A percentile compares a stretch with the other conserved stretches of the same genome.
Evolutionary conservation across 37 sponge, comb jelly and placozoan genomes (phyloP).

Genomic region (Tethya wilhelma): DNA sequence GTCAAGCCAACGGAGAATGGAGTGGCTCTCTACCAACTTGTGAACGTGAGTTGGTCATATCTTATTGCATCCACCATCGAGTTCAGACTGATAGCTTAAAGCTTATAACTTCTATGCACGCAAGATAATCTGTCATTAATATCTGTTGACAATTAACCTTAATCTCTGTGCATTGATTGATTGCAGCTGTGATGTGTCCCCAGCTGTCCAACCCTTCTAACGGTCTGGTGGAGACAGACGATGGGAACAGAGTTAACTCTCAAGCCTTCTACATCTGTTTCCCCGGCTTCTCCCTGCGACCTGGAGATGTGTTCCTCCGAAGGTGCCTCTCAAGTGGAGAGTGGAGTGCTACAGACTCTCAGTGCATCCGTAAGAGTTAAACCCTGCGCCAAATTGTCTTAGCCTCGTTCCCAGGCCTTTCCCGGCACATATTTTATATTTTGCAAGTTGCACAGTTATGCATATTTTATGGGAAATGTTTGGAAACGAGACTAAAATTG

Average conservation of each 20-base stretch:
- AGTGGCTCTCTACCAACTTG: constrained; percentile 44
- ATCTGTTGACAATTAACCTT: no score
- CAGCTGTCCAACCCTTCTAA: constrained; percentile 7
- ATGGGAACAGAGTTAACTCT: not conserved
- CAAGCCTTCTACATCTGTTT: constrained; percentile 14
- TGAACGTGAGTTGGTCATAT: constrained; percentile 3
- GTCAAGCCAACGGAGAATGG: constrained; percentile 51
- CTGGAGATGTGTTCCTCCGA: not conserved
- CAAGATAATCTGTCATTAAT: no score
- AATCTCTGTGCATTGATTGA: not conserved
- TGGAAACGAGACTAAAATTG: no score
- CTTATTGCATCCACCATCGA: no score
- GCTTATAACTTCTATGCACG: no score
- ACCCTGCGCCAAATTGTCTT: not conserved
- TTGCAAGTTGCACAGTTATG: not conserved
- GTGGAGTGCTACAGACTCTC: constrained; percentile 53
- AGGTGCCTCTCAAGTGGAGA: constrained; percentile 37
- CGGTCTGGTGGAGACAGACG: not conserved
- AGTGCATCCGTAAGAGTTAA: constrained; percentile 52
- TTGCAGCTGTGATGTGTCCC: constrained; percentile 17
- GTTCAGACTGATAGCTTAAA: no score
- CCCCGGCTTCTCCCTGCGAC: not conserved
- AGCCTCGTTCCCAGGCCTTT: no score
- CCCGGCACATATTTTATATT: no score
- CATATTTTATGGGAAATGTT: no score